phyloP scores from a whole-genome alignment of 2,113 vertebrate genomes.

The Aspidoscelis tigris region DNA sequence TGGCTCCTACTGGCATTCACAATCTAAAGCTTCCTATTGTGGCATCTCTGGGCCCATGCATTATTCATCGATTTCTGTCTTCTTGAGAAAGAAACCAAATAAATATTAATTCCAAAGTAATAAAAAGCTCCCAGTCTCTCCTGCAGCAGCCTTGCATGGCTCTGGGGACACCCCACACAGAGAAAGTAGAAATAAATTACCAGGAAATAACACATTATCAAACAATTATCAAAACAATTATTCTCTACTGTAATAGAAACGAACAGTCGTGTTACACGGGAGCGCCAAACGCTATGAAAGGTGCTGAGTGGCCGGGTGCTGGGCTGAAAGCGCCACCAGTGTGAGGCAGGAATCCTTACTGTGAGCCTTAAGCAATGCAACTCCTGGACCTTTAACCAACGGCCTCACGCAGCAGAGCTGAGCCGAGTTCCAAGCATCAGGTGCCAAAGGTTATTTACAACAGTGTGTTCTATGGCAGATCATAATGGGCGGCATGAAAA shows the following conservation, averaged over 20 bases:
- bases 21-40: background rate
- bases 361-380: background rate
- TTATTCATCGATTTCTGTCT: slow-evolving; percentile 56
- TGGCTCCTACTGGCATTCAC: background rate
- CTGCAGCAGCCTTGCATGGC: background rate
- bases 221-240: slow-evolving; percentile 22
- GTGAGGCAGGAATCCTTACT: background rate
- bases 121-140: slow-evolving; percentile 53
- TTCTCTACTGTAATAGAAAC: background rate
- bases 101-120: slow-evolving; percentile 58
- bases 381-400: background rate
- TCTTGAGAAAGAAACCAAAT: slow-evolving; percentile 51
- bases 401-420: background rate
- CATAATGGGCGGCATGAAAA: background rate
- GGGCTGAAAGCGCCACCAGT: background rate
- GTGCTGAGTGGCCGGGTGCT: background rate
- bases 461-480: background rate
- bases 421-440: background rate
- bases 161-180: slow-evolving; percentile 22
- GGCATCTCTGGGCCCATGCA: slow-evolving; percentile 12
- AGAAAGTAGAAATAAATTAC: slow-evolving; percentile 34
- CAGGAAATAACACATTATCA: slow-evolving; percentile 27
- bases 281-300: background rate
- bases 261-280: background rate
- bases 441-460: background rate